Evolutionary conservation across 2,888 invertebrate species (phyloP), one percentile per base, ranked within the genome.

Genomic region (Amblyteles armatorius): DNA sequence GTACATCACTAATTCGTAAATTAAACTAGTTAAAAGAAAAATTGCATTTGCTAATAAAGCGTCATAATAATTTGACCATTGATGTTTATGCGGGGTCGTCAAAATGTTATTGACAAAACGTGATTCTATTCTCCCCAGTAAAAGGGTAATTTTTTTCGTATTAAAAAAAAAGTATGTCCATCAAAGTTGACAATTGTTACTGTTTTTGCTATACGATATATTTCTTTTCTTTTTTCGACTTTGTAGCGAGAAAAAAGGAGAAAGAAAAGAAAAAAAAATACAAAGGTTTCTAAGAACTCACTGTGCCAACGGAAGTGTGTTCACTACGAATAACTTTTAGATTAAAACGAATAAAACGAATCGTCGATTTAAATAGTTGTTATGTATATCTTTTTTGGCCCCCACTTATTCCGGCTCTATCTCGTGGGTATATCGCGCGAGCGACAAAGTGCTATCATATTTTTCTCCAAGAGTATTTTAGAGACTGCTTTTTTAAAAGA

Each of bases 271-370:
- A 57, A 36, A 52, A 44, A 69, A 63, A 76, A 48, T 36, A 50
- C 50, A 50, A 26, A 11, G 16, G 52, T 55, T 71, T 65, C 65
- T 72, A 77, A 65, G 65, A 77, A 72, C 69, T 77, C 71, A 63
- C 36, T 77, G 82, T 82, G 72, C 82, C 77, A 82, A 82, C 77
- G 48, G 26, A 77, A 72, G 82, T 67, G 82, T 67, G 63, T 77
- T 57, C 29, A 74, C 44, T 57, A 33, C 50, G 60, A 77, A 29
- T 72, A 63, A 76, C 72, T 63, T 63, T 67, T 44, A 71, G 65
- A 72, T 78, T 78, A 57, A 29, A 26, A 65, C 44, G 22, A 57
- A 67, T 72, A 22, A 77, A 78, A 72, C 36, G 33, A 73, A 40
- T 22, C 13, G 40, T 73, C 65, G 33, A 26, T 72, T 9, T 26